Evolutionary conservation across 2,113 vertebrate genomes (phyloP).

Genomic region (Isurus oxyrinchus): DNA sequence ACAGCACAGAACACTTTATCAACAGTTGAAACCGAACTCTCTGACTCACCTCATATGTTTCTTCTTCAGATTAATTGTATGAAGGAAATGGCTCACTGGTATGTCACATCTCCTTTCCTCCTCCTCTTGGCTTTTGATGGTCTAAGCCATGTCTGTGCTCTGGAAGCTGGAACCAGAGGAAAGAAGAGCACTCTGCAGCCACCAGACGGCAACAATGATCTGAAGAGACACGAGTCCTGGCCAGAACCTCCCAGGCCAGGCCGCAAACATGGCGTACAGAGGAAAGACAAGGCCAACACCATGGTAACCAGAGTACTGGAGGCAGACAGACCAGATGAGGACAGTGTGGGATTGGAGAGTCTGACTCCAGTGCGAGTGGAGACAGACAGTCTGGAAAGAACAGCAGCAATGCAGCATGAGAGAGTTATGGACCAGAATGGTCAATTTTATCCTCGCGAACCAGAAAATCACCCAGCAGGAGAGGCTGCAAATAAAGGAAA

Average conservation of each 20-base stretch:
- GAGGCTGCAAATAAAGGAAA: slow-evolving; percentile 57
- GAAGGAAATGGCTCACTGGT: not conserved
- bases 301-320: slow-evolving; percentile 45
- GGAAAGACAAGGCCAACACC: slow-evolving; percentile 49
- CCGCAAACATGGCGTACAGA: slow-evolving; percentile 51
- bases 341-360: slow-evolving; percentile 54
- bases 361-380: slow-evolving; percentile 61
- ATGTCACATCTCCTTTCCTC: slow-evolving; percentile 30
- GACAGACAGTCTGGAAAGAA: slow-evolving; percentile 45
- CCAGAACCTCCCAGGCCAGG: slow-evolving; percentile 44
- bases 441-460: slow-evolving; percentile 45
- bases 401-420: slow-evolving; percentile 54
- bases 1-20: not conserved
- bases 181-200: slow-evolving; percentile 37
- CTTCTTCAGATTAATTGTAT: not conserved
- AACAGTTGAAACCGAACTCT: not conserved
- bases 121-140: slow-evolving; percentile 25
- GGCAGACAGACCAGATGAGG: slow-evolving; percentile 45
- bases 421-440: slow-evolving; percentile 45
- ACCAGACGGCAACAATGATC: slow-evolving; percentile 54
- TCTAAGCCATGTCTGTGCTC: slow-evolving; percentile 42
- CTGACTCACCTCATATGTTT: not conserved
- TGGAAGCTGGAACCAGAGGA: slow-evolving; percentile 45
- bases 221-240: slow-evolving; percentile 57
- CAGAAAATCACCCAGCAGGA: slow-evolving; percentile 61